These are phyloP conservation scores for Dermolepida albohirtum DNA, from an alignment of 2,888 invertebrate species.

Conservation along the genomic window DNA sequence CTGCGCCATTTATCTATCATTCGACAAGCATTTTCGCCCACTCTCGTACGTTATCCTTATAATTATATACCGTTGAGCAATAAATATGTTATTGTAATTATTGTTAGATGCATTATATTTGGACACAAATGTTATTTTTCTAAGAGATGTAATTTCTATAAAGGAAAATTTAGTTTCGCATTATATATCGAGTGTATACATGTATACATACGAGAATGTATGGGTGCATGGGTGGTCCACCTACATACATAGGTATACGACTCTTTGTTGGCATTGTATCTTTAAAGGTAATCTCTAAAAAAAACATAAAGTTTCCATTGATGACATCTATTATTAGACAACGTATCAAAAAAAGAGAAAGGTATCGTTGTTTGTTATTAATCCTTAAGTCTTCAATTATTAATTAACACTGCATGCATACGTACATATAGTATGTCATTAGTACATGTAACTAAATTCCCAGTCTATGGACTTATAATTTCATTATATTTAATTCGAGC, in stretches of 20 bases:
- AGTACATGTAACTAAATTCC: slow-evolving; percentile 41
- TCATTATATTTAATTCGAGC: slow-evolving; percentile 59
- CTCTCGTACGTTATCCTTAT: too few relatives aligned
- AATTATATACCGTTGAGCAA: too few relatives aligned
- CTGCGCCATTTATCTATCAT: too few relatives aligned
- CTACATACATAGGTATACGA: not conserved
- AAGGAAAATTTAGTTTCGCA: too few relatives aligned
- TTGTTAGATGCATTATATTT: too few relatives aligned
- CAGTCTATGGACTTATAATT: slow-evolving; percentile 60
- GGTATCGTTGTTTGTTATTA: too few relatives aligned
- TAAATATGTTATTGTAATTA: too few relatives aligned
- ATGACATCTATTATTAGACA: not conserved
- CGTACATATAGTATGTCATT: slow-evolving; percentile 19
- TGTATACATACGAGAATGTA: too few relatives aligned
- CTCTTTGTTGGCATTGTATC: not conserved
- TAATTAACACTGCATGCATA: slow-evolving; percentile 1
- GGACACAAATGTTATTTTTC: too few relatives aligned
- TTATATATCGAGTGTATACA: too few relatives aligned
- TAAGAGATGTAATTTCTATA: too few relatives aligned
- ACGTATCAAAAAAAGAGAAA: not conserved
- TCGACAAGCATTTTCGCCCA: too few relatives aligned
- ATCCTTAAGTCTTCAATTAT: slow-evolving; percentile 1
- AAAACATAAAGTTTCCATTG: not conserved
- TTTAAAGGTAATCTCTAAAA: not conserved
- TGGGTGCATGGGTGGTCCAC: not conserved